A percentile compares a stretch with the other conserved stretches of the same genome.
phyloP scores from a whole-genome alignment of 2,797 vertebrate genomes.

The Odontamblyopus lacepedii region DNA sequence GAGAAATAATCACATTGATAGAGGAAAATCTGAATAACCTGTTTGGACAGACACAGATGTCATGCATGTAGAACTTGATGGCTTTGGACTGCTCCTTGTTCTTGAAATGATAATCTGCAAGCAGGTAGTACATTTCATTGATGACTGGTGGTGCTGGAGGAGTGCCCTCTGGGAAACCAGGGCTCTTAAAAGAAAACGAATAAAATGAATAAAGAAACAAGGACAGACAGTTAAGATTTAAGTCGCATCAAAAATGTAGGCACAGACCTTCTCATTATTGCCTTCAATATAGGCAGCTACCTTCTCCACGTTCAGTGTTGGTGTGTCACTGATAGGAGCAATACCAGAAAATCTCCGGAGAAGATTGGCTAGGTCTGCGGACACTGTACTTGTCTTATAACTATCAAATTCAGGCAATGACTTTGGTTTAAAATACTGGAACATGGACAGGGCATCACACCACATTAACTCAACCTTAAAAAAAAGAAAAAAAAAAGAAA shows the following conservation, averaged over 20 bases:
- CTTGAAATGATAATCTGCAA: constrained; percentile 99
- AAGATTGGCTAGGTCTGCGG: constrained; percentile 95
- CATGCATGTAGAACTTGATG: constrained; percentile 98
- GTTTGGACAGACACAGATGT: constrained; percentile 94
- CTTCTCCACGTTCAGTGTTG: constrained; percentile 86
- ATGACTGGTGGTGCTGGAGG: constrained; percentile 86
- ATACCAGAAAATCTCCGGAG: constrained; percentile 89
- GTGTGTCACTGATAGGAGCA: constrained; percentile 83
- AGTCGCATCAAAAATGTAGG: background rate
- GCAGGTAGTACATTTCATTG: constrained; percentile 92
- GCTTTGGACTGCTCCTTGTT: constrained; percentile 99
- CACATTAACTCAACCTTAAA: constrained; percentile 92
- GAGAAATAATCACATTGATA: background rate
- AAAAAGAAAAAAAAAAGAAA: background rate
- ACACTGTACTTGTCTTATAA: constrained; percentile 98
- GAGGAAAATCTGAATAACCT: constrained; percentile 72
- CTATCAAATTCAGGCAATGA: constrained; percentile 96
- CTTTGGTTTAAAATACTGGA: constrained; percentile 98
- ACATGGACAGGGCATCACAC: constrained; percentile 92
- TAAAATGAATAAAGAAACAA: background rate
- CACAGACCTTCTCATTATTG: constrained; percentile 82
- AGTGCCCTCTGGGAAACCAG: constrained; percentile 87
- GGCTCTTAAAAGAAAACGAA: constrained; percentile 74
- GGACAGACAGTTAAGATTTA: background rate
- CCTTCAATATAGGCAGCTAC: constrained; percentile 93